Percentiles rank a stretch among this genome's conserved stretches.
These are phyloP conservation scores for Agrilus cyanescens DNA, from an alignment of 2,888 invertebrate species.

Conservation along the genomic window DNA sequence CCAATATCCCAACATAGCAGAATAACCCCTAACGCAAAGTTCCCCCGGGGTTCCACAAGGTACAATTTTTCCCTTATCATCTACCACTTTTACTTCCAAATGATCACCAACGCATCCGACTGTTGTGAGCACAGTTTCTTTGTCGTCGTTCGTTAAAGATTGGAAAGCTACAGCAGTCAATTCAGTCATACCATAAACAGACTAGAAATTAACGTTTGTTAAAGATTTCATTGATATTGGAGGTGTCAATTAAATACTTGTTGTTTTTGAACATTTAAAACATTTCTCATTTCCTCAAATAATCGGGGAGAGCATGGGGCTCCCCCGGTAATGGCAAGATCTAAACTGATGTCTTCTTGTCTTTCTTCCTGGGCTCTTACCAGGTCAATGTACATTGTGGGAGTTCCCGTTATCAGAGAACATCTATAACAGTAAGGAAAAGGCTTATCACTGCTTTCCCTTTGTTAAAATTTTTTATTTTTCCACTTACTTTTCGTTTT, in stretches of 20 bases:
- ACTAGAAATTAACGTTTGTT: slow-evolving; percentile 31
- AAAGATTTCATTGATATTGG: not conserved
- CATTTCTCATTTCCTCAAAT: slow-evolving; percentile 37
- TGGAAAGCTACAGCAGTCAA: slow-evolving; percentile 43
- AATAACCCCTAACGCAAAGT: slow-evolving; percentile 61
- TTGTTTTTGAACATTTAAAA: slow-evolving; percentile 36
- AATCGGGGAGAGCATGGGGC: slow-evolving; percentile 54
- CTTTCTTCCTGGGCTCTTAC: slow-evolving; percentile 39
- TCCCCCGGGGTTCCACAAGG: slow-evolving; percentile 65
- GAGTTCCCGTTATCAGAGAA: slow-evolving; percentile 59
- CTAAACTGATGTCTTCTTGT: slow-evolving; percentile 35
- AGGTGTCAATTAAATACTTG: slow-evolving; percentile 31
- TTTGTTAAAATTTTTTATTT: slow-evolving; percentile 1
- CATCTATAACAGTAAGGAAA: slow-evolving; percentile 40
- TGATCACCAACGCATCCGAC: slow-evolving; percentile 46
- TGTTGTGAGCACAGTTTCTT: slow-evolving; percentile 35
- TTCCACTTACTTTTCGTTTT: slow-evolving; percentile 47
- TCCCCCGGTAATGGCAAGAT: slow-evolving; percentile 56
- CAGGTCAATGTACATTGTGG: slow-evolving; percentile 75
- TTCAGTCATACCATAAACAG: slow-evolving; percentile 50
- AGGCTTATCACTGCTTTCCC: no score
- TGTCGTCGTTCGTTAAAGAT: slow-evolving; percentile 36
- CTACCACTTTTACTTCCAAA: slow-evolving; percentile 52
- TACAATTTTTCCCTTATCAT: slow-evolving; percentile 50
- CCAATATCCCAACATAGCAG: slow-evolving; percentile 74